Conservation (phyloP, 2,797 vertebrate species). For the Sternotherus odoratus region DNA sequence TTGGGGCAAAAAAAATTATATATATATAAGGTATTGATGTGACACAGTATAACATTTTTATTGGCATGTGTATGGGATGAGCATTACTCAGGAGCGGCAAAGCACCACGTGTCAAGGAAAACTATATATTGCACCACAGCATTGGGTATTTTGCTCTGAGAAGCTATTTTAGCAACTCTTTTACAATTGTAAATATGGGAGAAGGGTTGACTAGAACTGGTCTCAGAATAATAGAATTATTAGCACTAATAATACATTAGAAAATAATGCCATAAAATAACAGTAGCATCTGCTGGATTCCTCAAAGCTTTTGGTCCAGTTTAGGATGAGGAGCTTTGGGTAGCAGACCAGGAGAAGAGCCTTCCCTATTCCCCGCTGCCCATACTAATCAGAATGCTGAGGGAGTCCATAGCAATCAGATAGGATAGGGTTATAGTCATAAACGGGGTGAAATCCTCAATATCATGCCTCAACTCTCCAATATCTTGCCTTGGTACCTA, state of each 20-base stretch:
- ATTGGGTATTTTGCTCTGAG: background rate
- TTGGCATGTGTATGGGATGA: background rate
- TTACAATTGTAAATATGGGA: background rate
- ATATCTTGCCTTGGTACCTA: background rate
- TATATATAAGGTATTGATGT: background rate
- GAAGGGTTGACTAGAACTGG: background rate
- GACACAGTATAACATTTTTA: background rate
- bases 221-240: background rate
- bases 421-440: background rate
- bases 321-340: background rate
- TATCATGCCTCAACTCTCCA: background rate
- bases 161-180: background rate
- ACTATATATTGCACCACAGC: background rate
- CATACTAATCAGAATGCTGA: background rate
- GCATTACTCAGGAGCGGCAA: background rate
- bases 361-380: background rate
- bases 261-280: background rate
- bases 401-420: background rate
- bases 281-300: background rate
- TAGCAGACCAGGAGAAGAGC: background rate
- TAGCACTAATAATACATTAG: background rate
- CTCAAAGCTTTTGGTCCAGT: background rate
- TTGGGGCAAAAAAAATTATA: background rate
- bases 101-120: background rate
- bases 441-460: background rate